Base-by-base conservation (phyloP, 2,113 vertebrate species). In the Scolopax mira region DNA sequence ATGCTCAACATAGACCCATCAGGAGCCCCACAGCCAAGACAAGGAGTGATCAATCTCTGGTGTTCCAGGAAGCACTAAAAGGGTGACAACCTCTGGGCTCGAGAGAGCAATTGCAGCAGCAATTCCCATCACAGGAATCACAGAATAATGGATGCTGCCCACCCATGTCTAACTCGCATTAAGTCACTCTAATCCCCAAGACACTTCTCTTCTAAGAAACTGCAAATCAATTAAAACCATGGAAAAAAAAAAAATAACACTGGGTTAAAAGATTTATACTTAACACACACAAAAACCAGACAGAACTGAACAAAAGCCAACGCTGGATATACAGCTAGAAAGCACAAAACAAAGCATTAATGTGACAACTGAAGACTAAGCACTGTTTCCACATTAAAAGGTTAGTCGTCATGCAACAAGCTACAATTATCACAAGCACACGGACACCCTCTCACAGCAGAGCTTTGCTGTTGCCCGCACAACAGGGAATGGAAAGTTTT, bases 281-380 rank as follows among this genome's bases (percentile, higher is more conserved):
- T 74, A 69, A 96, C 85, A 96, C 73, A 93, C 31, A 95, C 49
- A 95, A 90, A 89, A 88, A 73, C 4, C 60, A 96, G 93, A 96
- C 90, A 97, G 85, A 91, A 91, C 73, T 85, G 96, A 96, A 96
- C 92, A 97, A 94, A 96, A 97, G 95, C 88, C 54, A 91, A 18
- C 27, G 75, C 78, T 90, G 89, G 82, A 90, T 94, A 91, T 87
- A 91, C 79, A 95, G 92, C 93, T 94, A 83, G 85, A 96, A 95
- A 96, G 94, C 89, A 97, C 82, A 96, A 95, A 96, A 97, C 95
- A 96, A 95, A 93, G 94, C 78, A 69, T 96, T 97, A 96, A 94
- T 88, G 91, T 88, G 88, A 95, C 95, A 95, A 88, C 42, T 41
- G 87, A 91, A 84, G 79, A 93, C 90, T 69, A 80, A 89, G 92